These are phyloP conservation scores for Sebastes taczanowskii DNA, from an alignment of 2,797 vertebrate genomes.

Conservation along the genomic window DNA sequence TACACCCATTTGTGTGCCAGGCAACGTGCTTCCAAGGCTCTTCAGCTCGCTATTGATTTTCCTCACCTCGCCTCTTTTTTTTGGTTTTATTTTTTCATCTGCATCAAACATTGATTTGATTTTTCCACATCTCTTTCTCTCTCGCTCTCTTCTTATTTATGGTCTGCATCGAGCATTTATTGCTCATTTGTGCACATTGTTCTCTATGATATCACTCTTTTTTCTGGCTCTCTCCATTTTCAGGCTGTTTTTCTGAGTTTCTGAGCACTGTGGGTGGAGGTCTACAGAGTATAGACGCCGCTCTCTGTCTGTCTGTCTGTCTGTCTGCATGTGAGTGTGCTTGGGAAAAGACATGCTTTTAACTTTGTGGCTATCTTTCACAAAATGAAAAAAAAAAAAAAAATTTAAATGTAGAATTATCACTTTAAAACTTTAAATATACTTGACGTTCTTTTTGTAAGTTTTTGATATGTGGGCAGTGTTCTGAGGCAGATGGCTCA, in stretches of 20 bases:
- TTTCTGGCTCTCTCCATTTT: conserved; percentile 38
- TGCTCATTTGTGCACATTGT: conserved; percentile 54
- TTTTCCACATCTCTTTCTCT: conserved; percentile 47
- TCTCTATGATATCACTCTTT: conserved; percentile 13
- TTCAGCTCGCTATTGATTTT: conserved; percentile 68
- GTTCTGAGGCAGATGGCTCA: conserved; percentile 34
- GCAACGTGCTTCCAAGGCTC: conserved; percentile 61
- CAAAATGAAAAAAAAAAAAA: neutral
- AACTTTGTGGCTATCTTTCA: conserved; percentile 70
- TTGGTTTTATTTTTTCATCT: conserved; percentile 39
- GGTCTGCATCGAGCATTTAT: conserved; percentile 37
- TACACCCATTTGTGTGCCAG: conserved; percentile 59
- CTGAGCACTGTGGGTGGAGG: conserved; percentile 52
- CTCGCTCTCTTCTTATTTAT: conserved; percentile 26
- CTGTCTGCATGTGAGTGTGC: conserved; percentile 20
- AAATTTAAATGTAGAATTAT: too few species aligned
- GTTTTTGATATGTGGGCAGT: conserved; percentile 17
- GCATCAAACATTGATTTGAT: conserved; percentile 63
- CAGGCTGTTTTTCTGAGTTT: conserved; percentile 34
- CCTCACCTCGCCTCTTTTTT: conserved; percentile 32
- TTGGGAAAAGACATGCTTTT: conserved; percentile 73
- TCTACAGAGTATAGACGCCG: conserved; percentile 37
- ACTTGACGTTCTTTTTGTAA: neutral
- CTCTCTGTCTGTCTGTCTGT: conserved; percentile 37
- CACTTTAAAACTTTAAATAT: neutral